These are phyloP conservation scores for Drosophila grimshawi DNA, from an alignment of 1,140 invertebrate genomes.

Conservation along the genomic window DNA sequence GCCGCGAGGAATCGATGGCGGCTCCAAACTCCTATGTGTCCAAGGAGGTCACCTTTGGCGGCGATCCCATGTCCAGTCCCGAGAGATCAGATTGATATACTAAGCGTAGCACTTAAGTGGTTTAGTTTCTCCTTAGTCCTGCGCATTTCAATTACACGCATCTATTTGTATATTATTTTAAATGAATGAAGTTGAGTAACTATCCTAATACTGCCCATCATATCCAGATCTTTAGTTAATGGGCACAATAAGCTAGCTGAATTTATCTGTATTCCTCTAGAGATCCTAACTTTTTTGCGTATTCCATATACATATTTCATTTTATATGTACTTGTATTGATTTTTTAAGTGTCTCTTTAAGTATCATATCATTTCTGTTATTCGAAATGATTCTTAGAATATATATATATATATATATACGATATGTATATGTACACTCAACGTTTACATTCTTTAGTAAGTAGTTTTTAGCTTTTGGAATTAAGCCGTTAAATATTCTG, in stretches of 20 bases:
- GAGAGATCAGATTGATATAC: conserved; percentile 64
- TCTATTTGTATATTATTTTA: background rate
- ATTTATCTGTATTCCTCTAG: too few relatives aligned
- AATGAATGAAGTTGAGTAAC: too few relatives aligned
- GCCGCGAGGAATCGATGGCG: conserved; percentile 40
- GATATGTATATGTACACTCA: background rate
- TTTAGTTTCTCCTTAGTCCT: background rate
- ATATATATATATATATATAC: background rate
- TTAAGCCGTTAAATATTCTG: background rate
- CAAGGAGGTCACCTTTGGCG: conserved; percentile 36
- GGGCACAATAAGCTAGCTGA: too few relatives aligned
- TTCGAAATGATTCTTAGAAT: background rate
- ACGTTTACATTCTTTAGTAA: conserved; percentile 15
- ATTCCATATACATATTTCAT: background rate
- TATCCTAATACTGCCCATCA: background rate
- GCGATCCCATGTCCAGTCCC: conserved; percentile 55
- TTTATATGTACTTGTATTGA: background rate
- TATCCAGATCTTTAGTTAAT: background rate
- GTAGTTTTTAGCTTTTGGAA: conserved; percentile 1
- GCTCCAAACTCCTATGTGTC: conserved; percentile 1
- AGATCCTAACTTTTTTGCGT: background rate
- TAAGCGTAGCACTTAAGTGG: background rate
- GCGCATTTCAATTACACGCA: too few relatives aligned
- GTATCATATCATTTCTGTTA: too few relatives aligned
- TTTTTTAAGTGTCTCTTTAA: background rate